These are phyloP conservation scores for Spilosoma lubricipeda DNA, from an alignment of 2,888 invertebrate species.

Conservation along the genomic window DNA sequence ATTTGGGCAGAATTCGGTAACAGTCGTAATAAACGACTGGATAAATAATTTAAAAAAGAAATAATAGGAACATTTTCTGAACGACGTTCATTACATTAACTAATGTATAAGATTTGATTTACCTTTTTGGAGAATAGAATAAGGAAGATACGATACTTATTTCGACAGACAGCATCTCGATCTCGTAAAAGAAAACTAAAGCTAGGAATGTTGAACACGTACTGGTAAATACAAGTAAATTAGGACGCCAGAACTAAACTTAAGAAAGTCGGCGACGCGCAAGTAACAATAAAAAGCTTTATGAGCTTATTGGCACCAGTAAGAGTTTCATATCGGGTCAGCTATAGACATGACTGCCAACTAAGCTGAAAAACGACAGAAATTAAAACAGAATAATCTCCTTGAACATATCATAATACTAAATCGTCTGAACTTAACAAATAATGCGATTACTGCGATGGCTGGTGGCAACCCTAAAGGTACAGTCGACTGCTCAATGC, in stretches of 20 bases:
- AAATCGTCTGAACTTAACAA: constrained; percentile 73
- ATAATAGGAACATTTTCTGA: too few relatives aligned
- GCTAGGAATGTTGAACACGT: background rate
- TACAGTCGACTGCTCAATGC: constrained; percentile 79
- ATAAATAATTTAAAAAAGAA: too few relatives aligned
- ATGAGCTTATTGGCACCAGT: background rate
- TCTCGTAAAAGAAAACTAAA: background rate
- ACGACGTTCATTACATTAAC: background rate
- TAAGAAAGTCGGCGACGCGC: background rate
- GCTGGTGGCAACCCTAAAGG: constrained; percentile 70
- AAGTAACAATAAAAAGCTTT: background rate
- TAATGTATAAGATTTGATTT: background rate
- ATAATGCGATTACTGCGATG: constrained; percentile 75
- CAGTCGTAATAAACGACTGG: too few relatives aligned
- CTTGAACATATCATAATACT: constrained; percentile 48
- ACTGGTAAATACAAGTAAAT: background rate
- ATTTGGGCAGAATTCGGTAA: background rate
- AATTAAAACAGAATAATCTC: constrained; percentile 24
- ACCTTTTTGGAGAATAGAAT: background rate
- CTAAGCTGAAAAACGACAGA: background rate
- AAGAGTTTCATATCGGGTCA: background rate
- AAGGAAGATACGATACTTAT: background rate
- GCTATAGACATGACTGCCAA: background rate
- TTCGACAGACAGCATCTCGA: background rate
- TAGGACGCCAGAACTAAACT: background rate